phyloP scores from a whole-genome alignment of 2,888 invertebrate species.

The Rotaria magnacalcarata region DNA sequence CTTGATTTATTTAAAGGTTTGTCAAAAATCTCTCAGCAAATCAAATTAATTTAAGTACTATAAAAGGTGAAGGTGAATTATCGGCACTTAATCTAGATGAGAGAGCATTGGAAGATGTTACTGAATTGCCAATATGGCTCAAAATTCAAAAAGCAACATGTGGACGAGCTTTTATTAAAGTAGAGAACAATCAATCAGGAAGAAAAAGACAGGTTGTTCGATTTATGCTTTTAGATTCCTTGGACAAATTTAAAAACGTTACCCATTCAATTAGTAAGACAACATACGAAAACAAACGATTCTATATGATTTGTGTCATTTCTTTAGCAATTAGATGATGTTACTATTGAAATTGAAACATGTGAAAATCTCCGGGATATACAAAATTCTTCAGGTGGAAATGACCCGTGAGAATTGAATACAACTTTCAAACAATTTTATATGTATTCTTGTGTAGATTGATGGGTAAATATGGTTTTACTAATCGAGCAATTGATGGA shows the following conservation, averaged over 20 bases:
- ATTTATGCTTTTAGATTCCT: constrained; percentile 28
- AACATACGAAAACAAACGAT: background rate
- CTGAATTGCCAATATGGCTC: constrained; percentile 94
- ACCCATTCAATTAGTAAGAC: constrained; percentile 42
- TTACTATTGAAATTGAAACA: constrained; percentile 84
- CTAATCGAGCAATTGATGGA: constrained; percentile 22
- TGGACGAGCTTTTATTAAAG: constrained; percentile 76
- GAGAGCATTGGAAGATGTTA: constrained; percentile 80
- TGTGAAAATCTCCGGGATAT: constrained; percentile 64
- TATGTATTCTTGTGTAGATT: background rate
- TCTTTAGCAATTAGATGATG: constrained; percentile 73
- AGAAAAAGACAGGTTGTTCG: constrained; percentile 3
- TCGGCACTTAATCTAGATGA: constrained; percentile 90
- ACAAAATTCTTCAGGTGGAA: background rate
- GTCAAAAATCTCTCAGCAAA: constrained; percentile 95
- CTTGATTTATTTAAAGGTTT: constrained; percentile 64
- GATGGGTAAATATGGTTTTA: constrained; percentile 34
- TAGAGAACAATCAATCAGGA: constrained; percentile 48
- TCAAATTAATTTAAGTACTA: constrained; percentile 90
- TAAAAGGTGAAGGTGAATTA: constrained; percentile 94
- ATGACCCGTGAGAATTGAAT: background rate
- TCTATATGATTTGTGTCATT: constrained; percentile 34
- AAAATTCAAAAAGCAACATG: constrained; percentile 83
- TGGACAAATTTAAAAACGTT: constrained; percentile 45
- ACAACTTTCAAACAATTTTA: background rate